Evolutionary conservation across 2,113 vertebrate species (phyloP), one percentile per base, ranked within the genome.

Genomic region (Rhabdornis inornatus): DNA sequence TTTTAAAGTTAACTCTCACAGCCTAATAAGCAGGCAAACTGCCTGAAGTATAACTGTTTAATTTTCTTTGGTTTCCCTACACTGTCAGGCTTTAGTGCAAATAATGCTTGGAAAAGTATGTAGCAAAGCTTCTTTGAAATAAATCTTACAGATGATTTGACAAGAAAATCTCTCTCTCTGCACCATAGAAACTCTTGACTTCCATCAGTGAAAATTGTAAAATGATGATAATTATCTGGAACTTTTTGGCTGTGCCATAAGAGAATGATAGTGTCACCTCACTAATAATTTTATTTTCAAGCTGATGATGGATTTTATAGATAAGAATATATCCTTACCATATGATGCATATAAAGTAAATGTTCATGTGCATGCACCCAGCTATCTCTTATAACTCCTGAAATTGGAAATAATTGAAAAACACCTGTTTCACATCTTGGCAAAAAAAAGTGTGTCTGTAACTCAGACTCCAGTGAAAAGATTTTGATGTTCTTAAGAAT

Each of bases 281-380:
- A 70, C 60, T 66, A 65, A 81, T 80, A 85, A 94, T 94, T 94
- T 90, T 77, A 82, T 86, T 96, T 94, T 88, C 64, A 89, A 74
- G 68, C 24, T 87, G 76, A 85, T 92, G 47, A 77, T 74, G 64
- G 87, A 60, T 45, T 83, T 72, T 76, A 59, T 63, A 92, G 82
- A 49, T 50, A 86, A 93, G 39, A 83, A 61, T 88, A 63, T 56
- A 66, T 76, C 27, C 44, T 52, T 77, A 59, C 30, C 7, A 39
- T 85, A 50, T 24, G 33, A 13, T 69, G 25, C 0, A 0, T 42
- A 13, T 76, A 71, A 93, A 33, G n/a, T 80, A 83, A 64, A 91
- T 61, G 27, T 53, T 68, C 35, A 22, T 57, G 31, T 78, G 35
- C n/a, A 23, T 1, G 0, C 70, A 84, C 74, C 28, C 44, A 75